Base-by-base conservation (phyloP, 2,888 invertebrate genomes). In the Leucania comma region DNA sequence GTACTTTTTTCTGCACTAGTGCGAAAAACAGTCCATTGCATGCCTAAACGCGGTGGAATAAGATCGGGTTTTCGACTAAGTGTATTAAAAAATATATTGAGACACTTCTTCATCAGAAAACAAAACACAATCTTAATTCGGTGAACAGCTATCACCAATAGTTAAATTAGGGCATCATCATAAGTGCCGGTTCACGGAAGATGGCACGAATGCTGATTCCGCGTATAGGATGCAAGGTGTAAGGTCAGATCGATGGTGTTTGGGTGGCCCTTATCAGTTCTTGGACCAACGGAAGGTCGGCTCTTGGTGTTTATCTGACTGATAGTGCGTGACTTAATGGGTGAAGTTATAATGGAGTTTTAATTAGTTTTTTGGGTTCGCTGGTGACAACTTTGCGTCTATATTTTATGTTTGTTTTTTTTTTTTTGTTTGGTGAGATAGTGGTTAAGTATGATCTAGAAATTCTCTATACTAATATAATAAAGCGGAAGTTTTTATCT, bases 181-280 rank as follows among this genome's bases (percentile, higher is more conserved):
- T 75, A 72, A 14, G 60, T 26, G 48, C 80, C 67, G 63, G n/a
- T 68, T 77, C 72, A 12, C 3, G 35, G 61, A 58, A 81, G 78
- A 79, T 81, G 81, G 51, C 14, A 38, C 51, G 22, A 50, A 63
- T 70, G 58, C 42, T 56, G 48, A 22, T 92, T 92, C 91, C 72
- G 35, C 88, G 90, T 91, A 93, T 89, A 84, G 91, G 90, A 91
- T 87, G 85, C 70, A 85, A 85, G 89, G 89, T 89, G 87, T 74
- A 74, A 76, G 86, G 86, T 85, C 87, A 83, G 35, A 60, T 67
- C 70, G 26, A 17, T 59, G 63, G 56, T 57, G 48, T 48, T 9
- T 24, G 57, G 60, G 61, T 58, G 61, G 59, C 1, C 42, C 59
- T 70, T 91, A 92, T 92, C 92, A 89, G 72, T 91, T 91, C 87